phyloP scores from a whole-genome alignment of 2,888 invertebrate genomes.

The Lamproptera curius region DNA sequence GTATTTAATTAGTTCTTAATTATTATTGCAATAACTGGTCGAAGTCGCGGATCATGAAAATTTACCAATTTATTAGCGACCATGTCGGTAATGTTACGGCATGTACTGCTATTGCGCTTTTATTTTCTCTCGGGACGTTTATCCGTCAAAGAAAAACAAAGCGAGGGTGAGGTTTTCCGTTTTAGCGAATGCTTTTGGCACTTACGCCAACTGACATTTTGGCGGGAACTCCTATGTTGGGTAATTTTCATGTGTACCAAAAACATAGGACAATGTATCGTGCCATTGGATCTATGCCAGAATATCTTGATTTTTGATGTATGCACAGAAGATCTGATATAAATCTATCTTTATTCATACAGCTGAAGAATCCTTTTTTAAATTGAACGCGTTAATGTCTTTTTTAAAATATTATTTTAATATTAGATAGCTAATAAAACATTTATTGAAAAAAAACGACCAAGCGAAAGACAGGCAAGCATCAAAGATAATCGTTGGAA shows the following conservation, averaged over 20 bases:
- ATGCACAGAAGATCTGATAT: no score
- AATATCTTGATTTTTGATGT: constrained; percentile 31
- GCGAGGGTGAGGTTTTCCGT: constrained; percentile 31
- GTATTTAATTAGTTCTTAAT: no score
- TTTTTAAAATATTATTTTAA: no score
- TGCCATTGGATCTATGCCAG: constrained; percentile 43
- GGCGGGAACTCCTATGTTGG: constrained; percentile 33
- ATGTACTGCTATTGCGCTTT: constrained; percentile 15
- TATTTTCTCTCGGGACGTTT: constrained; percentile 20
- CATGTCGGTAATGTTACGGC: constrained; percentile 7
- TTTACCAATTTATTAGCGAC: constrained; percentile 16
- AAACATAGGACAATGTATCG: constrained; percentile 37
- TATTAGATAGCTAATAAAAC: no score
- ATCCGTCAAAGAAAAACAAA: constrained; percentile 23
- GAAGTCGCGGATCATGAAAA: constrained; percentile 6
- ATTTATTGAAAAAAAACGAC: no score
- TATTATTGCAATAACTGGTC: not conserved
- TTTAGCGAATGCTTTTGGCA: constrained; percentile 39
- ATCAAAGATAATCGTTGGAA: no score
- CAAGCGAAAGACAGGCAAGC: no score
- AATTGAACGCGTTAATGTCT: no score
- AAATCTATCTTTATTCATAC: no score
- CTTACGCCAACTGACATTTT: constrained; percentile 27
- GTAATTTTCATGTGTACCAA: constrained; percentile 24
- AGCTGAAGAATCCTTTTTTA: no score